Conservation (phyloP, 2,797 vertebrate genomes). For the Amazona finschi region DNA sequence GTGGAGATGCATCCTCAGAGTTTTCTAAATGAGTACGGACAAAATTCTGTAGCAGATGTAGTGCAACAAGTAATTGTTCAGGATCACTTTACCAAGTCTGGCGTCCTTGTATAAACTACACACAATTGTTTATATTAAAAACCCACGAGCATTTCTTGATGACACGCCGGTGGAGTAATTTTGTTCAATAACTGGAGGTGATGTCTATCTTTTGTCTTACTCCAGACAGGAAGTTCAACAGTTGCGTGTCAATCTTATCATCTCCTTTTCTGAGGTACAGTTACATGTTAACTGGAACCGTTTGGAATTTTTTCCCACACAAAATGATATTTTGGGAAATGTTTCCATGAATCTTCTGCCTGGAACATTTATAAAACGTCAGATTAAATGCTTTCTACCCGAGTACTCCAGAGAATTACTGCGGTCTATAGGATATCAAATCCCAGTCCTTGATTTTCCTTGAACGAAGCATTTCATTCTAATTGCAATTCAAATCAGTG, state of each 20-base stretch:
- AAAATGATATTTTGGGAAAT: neutral
- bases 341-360: neutral
- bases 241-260: neutral
- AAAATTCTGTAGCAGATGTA: slow-evolving; percentile 31
- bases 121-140: slow-evolving; percentile 23
- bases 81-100: slow-evolving; percentile 17
- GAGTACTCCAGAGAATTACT: neutral
- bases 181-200: neutral
- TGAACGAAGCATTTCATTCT: neutral
- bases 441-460: neutral
- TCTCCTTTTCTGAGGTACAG: neutral
- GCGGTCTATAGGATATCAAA: neutral
- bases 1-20: neutral
- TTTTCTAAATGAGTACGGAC: neutral
- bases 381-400: neutral
- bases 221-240: slow-evolving; percentile 4
- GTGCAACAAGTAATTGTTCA: neutral
- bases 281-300: neutral
- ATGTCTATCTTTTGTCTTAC: neutral
- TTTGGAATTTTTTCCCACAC: accelerated
- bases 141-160: neutral
- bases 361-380: neutral
- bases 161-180: neutral
- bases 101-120: neutral
- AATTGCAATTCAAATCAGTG: neutral